Evolutionary conservation across 2,113 vertebrate genomes (phyloP).

Genomic region (Platysternon megacephalum): DNA sequence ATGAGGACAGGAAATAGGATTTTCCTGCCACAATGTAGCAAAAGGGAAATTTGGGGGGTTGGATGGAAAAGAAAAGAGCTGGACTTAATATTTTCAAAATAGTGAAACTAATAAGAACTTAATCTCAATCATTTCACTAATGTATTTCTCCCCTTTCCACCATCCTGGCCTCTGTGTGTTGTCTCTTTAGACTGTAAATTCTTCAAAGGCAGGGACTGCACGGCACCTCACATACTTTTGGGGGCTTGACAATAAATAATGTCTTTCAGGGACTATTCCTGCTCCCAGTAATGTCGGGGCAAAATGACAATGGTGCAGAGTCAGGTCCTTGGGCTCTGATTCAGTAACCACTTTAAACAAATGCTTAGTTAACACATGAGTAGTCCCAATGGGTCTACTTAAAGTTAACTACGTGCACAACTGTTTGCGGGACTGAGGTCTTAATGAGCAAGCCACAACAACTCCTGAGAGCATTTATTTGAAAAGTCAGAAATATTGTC

Average conservation of each 20-base stretch:
- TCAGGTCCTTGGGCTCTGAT: not conserved
- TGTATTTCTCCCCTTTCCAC: not conserved
- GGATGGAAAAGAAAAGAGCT: not conserved
- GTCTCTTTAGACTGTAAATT: not conserved
- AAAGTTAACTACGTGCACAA: not conserved
- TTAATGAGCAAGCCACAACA: not conserved
- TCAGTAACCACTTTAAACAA: not conserved
- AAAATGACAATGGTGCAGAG: not conserved
- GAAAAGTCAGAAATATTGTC: constrained; percentile 1
- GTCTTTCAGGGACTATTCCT: not conserved
- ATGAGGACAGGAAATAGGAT: not conserved
- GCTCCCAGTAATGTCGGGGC: not conserved
- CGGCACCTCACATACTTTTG: not conserved
- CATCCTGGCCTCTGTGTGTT: not conserved
- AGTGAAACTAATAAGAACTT: not conserved
- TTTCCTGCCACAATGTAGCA: not conserved
- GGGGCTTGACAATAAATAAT: not conserved
- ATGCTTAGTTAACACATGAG: not conserved
- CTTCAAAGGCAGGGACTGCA: not conserved
- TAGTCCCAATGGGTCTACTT: not conserved
- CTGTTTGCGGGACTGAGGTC: not conserved
- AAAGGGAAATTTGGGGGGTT: not conserved
- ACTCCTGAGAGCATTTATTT: not conserved
- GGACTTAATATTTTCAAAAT: not conserved
- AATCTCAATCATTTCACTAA: not conserved